Base-by-base conservation (phyloP, 2,888 invertebrate genomes). In the Empis stercorea region DNA sequence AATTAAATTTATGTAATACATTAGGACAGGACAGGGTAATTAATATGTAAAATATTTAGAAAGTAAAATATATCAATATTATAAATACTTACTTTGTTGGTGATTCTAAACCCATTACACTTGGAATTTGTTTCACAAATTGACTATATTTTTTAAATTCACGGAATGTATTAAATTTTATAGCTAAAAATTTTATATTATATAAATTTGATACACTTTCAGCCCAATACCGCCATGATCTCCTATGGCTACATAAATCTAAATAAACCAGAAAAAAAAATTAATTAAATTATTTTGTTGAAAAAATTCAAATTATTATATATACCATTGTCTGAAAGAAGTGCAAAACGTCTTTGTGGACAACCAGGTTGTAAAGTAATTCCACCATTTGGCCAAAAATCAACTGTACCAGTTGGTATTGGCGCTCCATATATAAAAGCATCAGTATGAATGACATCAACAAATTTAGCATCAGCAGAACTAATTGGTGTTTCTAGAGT, bases 371-470 rank as follows among this genome's bases (percentile, higher is more conserved):
- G 57, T 14, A 55, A 39, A 4, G 54, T 51, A 43, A 46, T 51
- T 6, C 57, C 57, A 6, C 47, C 49, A 43, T 57, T 57, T 37
- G 52, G 54, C 53, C 51, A 75, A 61, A 75, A 74, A 57, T 75
- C 75, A 2, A 64, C 73, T 0, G 72, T 71, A 3, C 74, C 75
- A 0, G 73, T 73, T 7, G 61, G 54, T 1, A 71, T 69, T 0
- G 74, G 73, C 0, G 73, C 73, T 0, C 75, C 75, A 46, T 74
- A 74, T 0, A 68, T n/a, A 5, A 13, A 13, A 0, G 74, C 74
- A 52, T 79, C 78, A 0, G 80, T 78, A 58, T 81, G 81, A 49
- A 80, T 79, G 9, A 80, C 71, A 59, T 80, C 75, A 1, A 75
- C 74, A 30, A 74, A 73, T 41, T 71, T 71, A 0, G 74, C 75